Base-by-base conservation (phyloP, 2,888 invertebrate species). In the Netelia inedita region DNA sequence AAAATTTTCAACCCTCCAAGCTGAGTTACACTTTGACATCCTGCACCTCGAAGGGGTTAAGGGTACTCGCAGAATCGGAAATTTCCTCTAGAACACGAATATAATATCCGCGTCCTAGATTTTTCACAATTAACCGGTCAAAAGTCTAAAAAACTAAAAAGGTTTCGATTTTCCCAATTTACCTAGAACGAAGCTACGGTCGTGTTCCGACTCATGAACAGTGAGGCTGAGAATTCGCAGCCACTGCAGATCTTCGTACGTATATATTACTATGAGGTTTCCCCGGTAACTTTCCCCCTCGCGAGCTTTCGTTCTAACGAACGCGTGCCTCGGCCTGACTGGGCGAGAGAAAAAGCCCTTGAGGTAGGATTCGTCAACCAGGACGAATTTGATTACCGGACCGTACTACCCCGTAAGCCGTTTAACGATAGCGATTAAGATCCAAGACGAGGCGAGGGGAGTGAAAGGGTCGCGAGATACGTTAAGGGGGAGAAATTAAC, bases 371-470 rank as follows among this genome's bases (percentile, higher is more conserved):
- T 61, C 16, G 50, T 71, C 66, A 50, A 61, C 59, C 68, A 28
- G 63, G 43, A 65, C 63, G 69, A 80, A 80, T 83, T 55, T 43
- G 73, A 65, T 55, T 61, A 53, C 66, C 69, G 55, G 21, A 10
- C 57, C 41, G 69, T 53, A 53, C 57, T 28, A 50, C 28, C 35
- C 35, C 41, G 66, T 28, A 50, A 79, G 85, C 85, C 78, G 83
- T 86, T 87, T 87, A 88, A 89, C 87, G 87, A 90, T 90, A 84
- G 85, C 89, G 88, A 90, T 90, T 88, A 89, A 88, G 88, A 87
- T 86, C 86, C 85, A 50, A 63, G 55, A 61, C 61, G 82, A 87
- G 85, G 79, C 35, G 35, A 35, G 35, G 35, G 35, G 35, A 35
- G 35, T 35, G 35, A 35, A 35, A 35, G 35, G 35, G 35, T 35